A percentile compares a stretch with the other conserved stretches of the same genome.
Conservation (phyloP, 1,140 invertebrate genomes). For the Drosophila nikananu region DNA sequence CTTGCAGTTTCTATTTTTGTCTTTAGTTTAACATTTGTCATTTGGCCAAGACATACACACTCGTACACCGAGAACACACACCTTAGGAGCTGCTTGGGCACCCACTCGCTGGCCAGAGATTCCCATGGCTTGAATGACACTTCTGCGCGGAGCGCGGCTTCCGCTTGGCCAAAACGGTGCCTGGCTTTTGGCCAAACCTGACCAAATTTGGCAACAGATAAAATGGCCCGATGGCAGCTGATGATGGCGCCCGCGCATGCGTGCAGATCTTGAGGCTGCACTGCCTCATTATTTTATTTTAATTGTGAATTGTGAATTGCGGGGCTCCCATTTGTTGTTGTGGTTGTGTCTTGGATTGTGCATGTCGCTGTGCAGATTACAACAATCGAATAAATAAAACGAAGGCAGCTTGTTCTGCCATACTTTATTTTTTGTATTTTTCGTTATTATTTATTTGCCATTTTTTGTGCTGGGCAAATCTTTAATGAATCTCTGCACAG, state of each 20-base stretch:
- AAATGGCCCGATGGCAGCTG: slow-evolving; percentile 65
- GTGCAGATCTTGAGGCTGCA: slow-evolving; percentile 48
- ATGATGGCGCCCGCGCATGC: slow-evolving; percentile 82
- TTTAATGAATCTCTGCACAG: slow-evolving; percentile 54
- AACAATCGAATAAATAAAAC: slow-evolving; percentile 78
- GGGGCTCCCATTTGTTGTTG: slow-evolving; percentile 20
- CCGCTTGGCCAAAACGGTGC: slow-evolving; percentile 30
- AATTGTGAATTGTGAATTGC: slow-evolving; percentile 46
- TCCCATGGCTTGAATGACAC: slow-evolving; percentile 78
- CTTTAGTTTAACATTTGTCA: slow-evolving; percentile 35
- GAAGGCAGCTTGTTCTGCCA: slow-evolving; percentile 29
- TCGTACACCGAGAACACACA: slow-evolving; percentile 44
- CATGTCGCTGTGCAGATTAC: slow-evolving; percentile 77
- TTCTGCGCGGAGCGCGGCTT: slow-evolving; percentile 62
- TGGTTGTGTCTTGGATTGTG: slow-evolving; percentile 55
- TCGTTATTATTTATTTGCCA: slow-evolving; percentile 53
- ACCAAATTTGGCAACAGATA: slow-evolving; percentile 77
- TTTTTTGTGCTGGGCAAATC: slow-evolving; percentile 46
- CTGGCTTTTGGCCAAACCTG: slow-evolving; percentile 56
- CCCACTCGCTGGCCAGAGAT: slow-evolving; percentile 73
- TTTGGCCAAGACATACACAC: slow-evolving; percentile 22
- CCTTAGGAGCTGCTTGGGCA: slow-evolving; percentile 50
- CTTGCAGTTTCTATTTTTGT: slow-evolving; percentile 21
- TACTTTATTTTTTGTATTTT: slow-evolving; percentile 16
- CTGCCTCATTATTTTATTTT: slow-evolving; percentile 75